These are phyloP conservation scores for Drosophila mettleri DNA, from an alignment of 2,888 invertebrate genomes.

Conservation along the genomic window DNA sequence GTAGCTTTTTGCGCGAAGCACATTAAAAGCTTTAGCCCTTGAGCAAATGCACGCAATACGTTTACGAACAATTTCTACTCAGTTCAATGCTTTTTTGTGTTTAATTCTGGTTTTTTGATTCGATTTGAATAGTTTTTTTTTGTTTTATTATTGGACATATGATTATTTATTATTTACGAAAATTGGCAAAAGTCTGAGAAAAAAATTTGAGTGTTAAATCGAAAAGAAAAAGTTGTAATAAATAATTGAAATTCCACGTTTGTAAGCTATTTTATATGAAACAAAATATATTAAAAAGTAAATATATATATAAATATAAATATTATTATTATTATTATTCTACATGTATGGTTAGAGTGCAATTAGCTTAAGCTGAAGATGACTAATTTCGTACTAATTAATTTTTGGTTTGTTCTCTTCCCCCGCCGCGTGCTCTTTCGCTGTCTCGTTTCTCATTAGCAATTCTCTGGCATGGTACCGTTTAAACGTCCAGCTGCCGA, in stretches of 20 bases:
- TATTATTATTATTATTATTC: conserved; percentile 17
- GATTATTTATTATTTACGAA: conserved; percentile 14
- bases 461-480: conserved; percentile 97
- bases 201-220: conserved; percentile 16
- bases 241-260: conserved; percentile 10
- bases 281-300: not conserved
- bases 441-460: conserved; percentile 86
- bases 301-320: conserved; percentile 8
- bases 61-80: conserved; percentile 19
- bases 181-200: conserved; percentile 41
- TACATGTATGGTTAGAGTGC: conserved; percentile 36
- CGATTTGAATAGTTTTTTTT: conserved; percentile 23
- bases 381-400: conserved; percentile 27
- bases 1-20: conserved; percentile 36
- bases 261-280: conserved; percentile 43
- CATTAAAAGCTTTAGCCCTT: conserved; percentile 35
- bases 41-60: conserved; percentile 28
- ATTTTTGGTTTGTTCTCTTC: conserved; percentile 1
- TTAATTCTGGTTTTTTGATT: conserved; percentile 22
- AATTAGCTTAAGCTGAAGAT: conserved; percentile 23
- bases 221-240: not conserved
- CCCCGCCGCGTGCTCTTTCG: conserved; percentile 21
- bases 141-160: conserved; percentile 29
- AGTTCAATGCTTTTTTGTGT: conserved; percentile 19
- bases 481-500: conserved; percentile 98